These are phyloP conservation scores for Troilus luridus DNA, from an alignment of 2,888 invertebrate genomes.

Conservation along the genomic window DNA sequence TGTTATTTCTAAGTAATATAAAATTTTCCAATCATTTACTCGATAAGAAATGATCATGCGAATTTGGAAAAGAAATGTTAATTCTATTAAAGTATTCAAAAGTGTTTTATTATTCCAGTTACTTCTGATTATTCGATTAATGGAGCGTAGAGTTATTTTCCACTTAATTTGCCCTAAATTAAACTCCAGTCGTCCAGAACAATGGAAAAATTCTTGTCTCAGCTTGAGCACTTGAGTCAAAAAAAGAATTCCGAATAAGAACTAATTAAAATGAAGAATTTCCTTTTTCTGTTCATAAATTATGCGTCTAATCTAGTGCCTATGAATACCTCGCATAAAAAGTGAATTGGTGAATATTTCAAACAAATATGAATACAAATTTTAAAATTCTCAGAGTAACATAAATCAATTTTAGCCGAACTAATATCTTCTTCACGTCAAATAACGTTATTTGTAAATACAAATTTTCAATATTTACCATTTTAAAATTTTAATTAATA, in stretches of 20 bases:
- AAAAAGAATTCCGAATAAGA: neutral
- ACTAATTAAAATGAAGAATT: neutral
- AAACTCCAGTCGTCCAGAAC: constrained; percentile 4
- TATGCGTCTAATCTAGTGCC: neutral
- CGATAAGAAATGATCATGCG: neutral
- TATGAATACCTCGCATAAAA: neutral
- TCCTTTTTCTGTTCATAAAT: neutral
- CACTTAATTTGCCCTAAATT: constrained; percentile 19
- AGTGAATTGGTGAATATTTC: neutral
- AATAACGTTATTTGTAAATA: too few relatives aligned
- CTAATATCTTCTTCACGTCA: too few relatives aligned
- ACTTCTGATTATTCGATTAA: constrained; percentile 1
- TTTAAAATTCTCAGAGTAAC: too few relatives aligned
- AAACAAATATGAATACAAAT: neutral
- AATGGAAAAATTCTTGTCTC: constrained; percentile 25
- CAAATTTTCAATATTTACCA: too few relatives aligned
- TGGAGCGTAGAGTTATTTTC: constrained; percentile 18
- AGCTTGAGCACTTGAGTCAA: neutral
- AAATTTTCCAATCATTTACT: neutral
- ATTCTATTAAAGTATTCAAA: neutral
- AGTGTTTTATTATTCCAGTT: neutral
- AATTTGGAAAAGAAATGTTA: neutral
- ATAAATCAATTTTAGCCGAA: too few relatives aligned
- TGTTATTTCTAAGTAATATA: neutral
- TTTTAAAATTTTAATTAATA: too few relatives aligned